Conservation (phyloP, 2,113 vertebrate genomes). For the Oplegnathus fasciatus region DNA sequence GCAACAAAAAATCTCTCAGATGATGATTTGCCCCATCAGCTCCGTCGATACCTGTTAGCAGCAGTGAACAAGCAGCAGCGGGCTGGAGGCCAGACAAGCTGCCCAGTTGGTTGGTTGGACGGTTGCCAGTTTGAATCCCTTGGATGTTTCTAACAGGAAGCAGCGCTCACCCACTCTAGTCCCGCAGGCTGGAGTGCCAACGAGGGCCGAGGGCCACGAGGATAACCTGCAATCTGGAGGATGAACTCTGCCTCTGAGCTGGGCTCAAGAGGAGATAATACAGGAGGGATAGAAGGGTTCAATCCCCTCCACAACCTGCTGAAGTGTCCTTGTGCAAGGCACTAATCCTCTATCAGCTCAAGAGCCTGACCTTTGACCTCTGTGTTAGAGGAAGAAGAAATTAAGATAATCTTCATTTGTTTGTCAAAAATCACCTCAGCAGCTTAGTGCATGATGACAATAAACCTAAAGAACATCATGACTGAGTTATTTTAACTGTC, state of each 20-base stretch:
- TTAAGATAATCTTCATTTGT: background rate
- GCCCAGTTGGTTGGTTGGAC: slow-evolving; percentile 63
- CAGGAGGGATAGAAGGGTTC: slow-evolving; percentile 32
- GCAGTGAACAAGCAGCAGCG: slow-evolving; percentile 46
- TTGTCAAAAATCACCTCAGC: background rate
- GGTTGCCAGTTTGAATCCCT: slow-evolving; percentile 69
- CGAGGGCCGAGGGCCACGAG: slow-evolving; percentile 59
- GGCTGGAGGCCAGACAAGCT: slow-evolving; percentile 62
- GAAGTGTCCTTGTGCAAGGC: slow-evolving; percentile 59
- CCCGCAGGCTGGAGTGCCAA: slow-evolving; percentile 54
- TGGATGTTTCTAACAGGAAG: slow-evolving; percentile 65
- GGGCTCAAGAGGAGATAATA: slow-evolving; percentile 63
- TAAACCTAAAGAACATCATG: background rate
- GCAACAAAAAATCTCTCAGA: slow-evolving; percentile 46
- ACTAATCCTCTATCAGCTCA: background rate
- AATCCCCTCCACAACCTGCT: slow-evolving; percentile 27
- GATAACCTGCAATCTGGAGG: slow-evolving; percentile 68
- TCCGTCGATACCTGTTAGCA: slow-evolving; percentile 74
- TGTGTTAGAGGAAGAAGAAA: background rate
- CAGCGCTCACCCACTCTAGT: slow-evolving; percentile 55
- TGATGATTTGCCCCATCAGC: slow-evolving; percentile 72
- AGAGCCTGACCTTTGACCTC: slow-evolving; percentile 33
- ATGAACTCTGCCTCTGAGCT: slow-evolving; percentile 64
- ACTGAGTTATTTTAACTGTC: background rate
- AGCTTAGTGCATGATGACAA: background rate